Conservation (phyloP, 2,888 invertebrate genomes). For the Drosophila atripex region DNA sequence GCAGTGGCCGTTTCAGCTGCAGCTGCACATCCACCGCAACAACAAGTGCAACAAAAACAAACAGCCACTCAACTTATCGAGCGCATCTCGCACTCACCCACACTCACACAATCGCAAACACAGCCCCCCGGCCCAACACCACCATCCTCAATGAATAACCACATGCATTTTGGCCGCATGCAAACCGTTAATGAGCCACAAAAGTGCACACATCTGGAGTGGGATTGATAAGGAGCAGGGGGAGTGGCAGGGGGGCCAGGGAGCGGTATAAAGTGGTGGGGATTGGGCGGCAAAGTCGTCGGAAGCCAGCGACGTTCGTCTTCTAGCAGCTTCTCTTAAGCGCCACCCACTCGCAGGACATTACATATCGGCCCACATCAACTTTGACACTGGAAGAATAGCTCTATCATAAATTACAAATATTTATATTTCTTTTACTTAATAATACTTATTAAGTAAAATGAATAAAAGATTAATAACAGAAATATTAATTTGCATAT, state of each 20-base stretch:
- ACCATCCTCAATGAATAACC: slow-evolving; percentile 51
- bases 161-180: slow-evolving; percentile 61
- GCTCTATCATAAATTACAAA: no score
- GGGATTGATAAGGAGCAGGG: slow-evolving; percentile 27
- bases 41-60: slow-evolving; percentile 35
- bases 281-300: slow-evolving; percentile 15
- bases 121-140: background rate
- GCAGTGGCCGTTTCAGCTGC: slow-evolving; percentile 10
- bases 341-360: slow-evolving; percentile 24
- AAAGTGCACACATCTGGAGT: slow-evolving; percentile 56
- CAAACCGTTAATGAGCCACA: slow-evolving; percentile 80
- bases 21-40: slow-evolving; percentile 2
- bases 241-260: background rate
- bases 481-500: no score
- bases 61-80: slow-evolving; percentile 60
- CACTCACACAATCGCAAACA: background rate
- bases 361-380: slow-evolving; percentile 24
- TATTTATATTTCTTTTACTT: no score
- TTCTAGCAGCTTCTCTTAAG: slow-evolving; percentile 41
- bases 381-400: background rate
- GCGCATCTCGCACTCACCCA: slow-evolving; percentile 42
- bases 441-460: no score
- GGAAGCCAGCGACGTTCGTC: slow-evolving; percentile 40
- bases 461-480: no score
- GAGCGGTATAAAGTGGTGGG: background rate